These are phyloP conservation scores for Xyrichtys novacula DNA, from an alignment of 2,797 vertebrate species.

Conservation along the genomic window DNA sequence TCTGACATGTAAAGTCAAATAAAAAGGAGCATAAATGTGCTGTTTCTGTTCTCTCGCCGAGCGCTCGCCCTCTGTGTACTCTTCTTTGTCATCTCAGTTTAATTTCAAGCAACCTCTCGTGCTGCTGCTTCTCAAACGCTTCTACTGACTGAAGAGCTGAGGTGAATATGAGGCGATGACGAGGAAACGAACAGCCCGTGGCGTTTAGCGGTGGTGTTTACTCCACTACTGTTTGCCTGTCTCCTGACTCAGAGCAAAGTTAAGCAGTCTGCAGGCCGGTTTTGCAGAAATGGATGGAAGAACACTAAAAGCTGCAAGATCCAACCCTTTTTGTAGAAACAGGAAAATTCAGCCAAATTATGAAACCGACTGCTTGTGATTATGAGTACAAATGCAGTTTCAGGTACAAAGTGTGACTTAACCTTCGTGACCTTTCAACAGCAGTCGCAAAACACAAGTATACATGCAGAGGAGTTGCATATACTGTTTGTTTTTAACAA, in stretches of 20 bases:
- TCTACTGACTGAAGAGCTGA: constrained; percentile 15
- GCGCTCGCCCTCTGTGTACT: neutral
- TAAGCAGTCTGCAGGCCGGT: constrained; percentile 11
- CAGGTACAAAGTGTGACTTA: neutral
- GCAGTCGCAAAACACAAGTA: neutral
- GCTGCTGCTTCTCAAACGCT: neutral
- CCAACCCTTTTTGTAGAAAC: neutral
- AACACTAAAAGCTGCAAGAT: constrained; percentile 11
- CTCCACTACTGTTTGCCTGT: constrained; percentile 12
- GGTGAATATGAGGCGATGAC: constrained; percentile 8
- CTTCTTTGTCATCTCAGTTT: constrained; percentile 19
- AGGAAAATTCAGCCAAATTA: constrained; percentile 30
- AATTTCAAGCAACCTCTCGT: constrained; percentile 13
- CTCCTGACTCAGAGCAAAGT: neutral
- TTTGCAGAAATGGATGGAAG: constrained; percentile 9
- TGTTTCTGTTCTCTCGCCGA: neutral
- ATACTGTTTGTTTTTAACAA: neutral
- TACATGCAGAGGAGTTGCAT: neutral
- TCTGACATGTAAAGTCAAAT: neutral
- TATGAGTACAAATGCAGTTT: neutral
- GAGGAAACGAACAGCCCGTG: constrained; percentile 16
- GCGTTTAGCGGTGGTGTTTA: constrained; percentile 13
- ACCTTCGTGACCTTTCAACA: neutral
- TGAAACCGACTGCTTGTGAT: constrained; percentile 13
- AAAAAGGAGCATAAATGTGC: neutral